Percentiles rank a stretch among this genome's conserved stretches.
Evolutionary conservation across 1,140 invertebrate genomes (phyloP).

Genomic region (Carposina sasakii): DNA sequence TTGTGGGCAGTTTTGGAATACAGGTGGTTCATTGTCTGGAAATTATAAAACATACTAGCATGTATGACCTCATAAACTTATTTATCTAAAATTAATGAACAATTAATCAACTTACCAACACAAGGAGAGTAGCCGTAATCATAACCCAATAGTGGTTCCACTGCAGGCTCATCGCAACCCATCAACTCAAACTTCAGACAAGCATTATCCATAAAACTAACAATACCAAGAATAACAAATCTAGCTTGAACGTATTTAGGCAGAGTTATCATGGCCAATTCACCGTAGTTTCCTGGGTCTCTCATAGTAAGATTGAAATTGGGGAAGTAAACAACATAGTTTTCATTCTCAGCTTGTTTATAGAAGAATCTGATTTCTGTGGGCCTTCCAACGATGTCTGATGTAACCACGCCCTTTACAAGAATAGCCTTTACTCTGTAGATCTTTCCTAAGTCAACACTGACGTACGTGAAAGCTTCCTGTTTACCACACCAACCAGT

Average conservation of each 20-base stretch:
- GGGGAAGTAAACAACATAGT: slow-evolving; percentile 97
- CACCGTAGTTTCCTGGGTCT: slow-evolving; percentile 88
- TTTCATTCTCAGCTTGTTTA: slow-evolving; percentile 93
- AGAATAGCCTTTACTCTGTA: slow-evolving; percentile 93
- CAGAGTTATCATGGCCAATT: slow-evolving; percentile 95
- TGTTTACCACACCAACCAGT: slow-evolving; percentile 97
- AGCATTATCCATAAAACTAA: slow-evolving; percentile 96
- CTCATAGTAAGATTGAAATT: slow-evolving; percentile 95
- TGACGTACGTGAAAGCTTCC: slow-evolving; percentile 96
- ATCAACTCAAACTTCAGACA: slow-evolving; percentile 97
- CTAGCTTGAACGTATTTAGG: slow-evolving; percentile 94
- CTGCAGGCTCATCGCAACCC: slow-evolving; percentile 90
- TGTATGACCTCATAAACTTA: neutral
- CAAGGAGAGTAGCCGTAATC: slow-evolving; percentile 95
- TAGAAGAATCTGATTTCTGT: slow-evolving; percentile 98
- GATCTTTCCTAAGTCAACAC: slow-evolving; percentile 93
- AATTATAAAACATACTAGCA: slow-evolving; percentile 16
- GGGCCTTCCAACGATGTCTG: slow-evolving; percentile 93
- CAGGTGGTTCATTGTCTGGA: slow-evolving; percentile 93
- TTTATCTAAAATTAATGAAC: neutral
- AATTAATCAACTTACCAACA: slow-evolving; percentile 76
- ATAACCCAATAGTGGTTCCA: slow-evolving; percentile 89
- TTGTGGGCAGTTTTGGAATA: slow-evolving; percentile 96
- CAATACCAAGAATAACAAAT: slow-evolving; percentile 94
- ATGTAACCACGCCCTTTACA: slow-evolving; percentile 95